Percentiles rank a stretch among this genome's conserved stretches.
Conservation (phyloP, 2,888 invertebrate species). For the Harpagoxenus sublaevis region DNA sequence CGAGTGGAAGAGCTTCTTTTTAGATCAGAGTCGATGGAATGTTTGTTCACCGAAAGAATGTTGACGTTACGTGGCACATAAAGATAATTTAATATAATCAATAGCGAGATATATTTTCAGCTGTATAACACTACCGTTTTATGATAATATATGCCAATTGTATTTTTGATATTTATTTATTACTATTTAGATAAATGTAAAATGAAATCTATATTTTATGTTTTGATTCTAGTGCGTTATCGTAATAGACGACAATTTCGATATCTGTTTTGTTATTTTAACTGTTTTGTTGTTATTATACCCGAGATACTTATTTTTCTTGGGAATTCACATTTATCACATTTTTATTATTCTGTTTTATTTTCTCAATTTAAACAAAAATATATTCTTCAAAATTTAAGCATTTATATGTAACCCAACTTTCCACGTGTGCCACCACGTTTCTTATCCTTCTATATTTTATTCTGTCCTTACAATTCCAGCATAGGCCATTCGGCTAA, state of each 20-base stretch:
- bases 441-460: conserved; percentile 28
- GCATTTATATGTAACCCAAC: background rate
- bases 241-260: background rate
- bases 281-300: background rate
- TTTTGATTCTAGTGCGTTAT: background rate
- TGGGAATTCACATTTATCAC: background rate
- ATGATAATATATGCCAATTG: conserved; percentile 1
- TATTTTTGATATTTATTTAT: background rate
- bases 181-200: background rate
- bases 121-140: background rate
- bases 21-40: conserved; percentile 21
- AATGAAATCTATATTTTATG: background rate
- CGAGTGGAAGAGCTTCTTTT: conserved; percentile 31
- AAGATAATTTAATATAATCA: conserved; percentile 23
- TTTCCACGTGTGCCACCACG: background rate
- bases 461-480: conserved; percentile 1
- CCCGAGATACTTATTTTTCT: background rate
- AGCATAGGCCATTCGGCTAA: background rate
- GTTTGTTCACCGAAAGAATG: conserved; percentile 20
- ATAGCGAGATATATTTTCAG: conserved; percentile 3
- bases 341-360: conserved; percentile 11
- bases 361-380: background rate
- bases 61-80: conserved; percentile 8
- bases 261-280: conserved; percentile 8
- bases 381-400: background rate